phyloP scores from a whole-genome alignment of 2,113 vertebrate species.

The Sula dactylatra region DNA sequence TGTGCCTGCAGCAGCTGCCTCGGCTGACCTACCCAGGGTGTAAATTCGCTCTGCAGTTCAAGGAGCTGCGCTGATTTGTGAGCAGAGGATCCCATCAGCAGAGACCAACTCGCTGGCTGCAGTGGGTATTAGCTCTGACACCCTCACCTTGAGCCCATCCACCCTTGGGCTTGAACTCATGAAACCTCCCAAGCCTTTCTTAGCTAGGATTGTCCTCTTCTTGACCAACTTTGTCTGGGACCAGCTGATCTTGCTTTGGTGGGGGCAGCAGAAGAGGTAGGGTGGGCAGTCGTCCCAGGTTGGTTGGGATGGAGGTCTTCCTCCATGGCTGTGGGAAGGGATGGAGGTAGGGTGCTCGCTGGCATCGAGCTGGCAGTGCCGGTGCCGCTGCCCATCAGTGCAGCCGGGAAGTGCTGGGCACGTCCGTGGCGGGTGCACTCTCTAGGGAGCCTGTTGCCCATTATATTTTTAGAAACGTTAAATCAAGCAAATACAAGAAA shows the following conservation, averaged over 20 bases:
- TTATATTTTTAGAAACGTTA: neutral
- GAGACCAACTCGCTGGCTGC: neutral
- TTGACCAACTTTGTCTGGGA: neutral
- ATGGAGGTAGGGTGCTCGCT: neutral
- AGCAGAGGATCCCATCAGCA: neutral
- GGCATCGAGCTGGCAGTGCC: neutral
- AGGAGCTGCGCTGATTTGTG: neutral
- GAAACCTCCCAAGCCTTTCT: neutral
- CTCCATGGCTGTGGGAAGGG: accelerated
- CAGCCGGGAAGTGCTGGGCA: neutral
- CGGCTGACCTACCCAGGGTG: accelerated
- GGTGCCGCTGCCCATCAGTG: neutral
- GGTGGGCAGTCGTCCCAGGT: neutral
- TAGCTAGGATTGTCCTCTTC: neutral
- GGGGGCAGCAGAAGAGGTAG: neutral
- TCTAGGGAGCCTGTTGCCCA: neutral
- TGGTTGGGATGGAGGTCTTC: neutral
- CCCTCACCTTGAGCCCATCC: neutral
- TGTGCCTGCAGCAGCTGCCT: neutral
- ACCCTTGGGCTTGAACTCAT: neutral
- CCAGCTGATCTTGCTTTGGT: neutral
- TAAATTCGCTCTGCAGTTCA: neutral
- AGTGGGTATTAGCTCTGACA: neutral
- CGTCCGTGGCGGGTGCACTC: accelerated
- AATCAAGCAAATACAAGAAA: neutral